Evolutionary conservation across 1,140 invertebrate species (phyloP), one percentile per base, ranked within the genome.

Genomic region (Scaptomyza graminum): DNA sequence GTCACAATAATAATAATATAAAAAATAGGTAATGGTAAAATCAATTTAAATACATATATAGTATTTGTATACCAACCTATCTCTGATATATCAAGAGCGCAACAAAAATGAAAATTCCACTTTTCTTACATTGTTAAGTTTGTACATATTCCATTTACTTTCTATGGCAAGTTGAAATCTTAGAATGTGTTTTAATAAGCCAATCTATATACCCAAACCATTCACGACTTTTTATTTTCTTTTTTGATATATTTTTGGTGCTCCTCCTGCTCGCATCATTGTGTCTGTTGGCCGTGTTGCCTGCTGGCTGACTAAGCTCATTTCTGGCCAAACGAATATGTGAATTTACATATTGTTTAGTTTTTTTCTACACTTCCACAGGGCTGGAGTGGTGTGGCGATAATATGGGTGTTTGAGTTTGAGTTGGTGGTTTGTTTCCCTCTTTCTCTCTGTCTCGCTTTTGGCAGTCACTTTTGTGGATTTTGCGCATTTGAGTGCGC

Each of bases 401-500:
- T 41, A 39, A 60, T 61, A 25, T 49, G 31, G 34, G 39, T 57
- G 59, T 49, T 15, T 49, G 25, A 52, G 59, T 49, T 15, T 49
- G 25, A 52, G 46, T 22, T 54, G 47, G 49, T 54, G 55, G 55
- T 44, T 39, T 54, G 41, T 41, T 47, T 43, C 34, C 6, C 39
- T 22, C 0, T 22, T 22, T 22, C 18, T 22, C 18, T 22, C 18
- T 22, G 18, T 22, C 50, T 73, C 37, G 11, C 66, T 61, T 49
- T 54, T 34, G 31, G 52, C 80, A 68, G 68, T 61, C 69, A 77
- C 54, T 78, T 50, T 73, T 76, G 70, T 46, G 79, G 61, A 66
- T 74, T 66, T 79, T 69, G 60, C 57, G 62, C 74, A 61, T 71
- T 76, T 66, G 52, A 70, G 74, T 85, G 52, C 77, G 74, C 82